Conservation (phyloP, 2,888 invertebrate genomes). For the Andrena camellia region DNA sequence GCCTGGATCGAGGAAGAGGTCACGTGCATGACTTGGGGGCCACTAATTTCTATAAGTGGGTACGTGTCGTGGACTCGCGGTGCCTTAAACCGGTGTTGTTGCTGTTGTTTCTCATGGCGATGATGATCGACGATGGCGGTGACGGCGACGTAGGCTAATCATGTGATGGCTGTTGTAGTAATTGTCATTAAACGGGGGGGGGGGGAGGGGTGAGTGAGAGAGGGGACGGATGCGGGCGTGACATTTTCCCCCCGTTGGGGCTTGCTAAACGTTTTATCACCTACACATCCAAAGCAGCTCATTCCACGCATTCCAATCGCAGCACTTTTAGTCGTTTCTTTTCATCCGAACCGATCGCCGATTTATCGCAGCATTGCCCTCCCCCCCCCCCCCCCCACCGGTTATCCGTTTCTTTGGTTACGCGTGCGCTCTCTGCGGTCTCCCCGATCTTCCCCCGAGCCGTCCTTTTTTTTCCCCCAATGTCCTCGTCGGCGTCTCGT, state of each 20-base stretch:
- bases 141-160: conserved; percentile 49
- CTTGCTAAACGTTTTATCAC: conserved; percentile 86
- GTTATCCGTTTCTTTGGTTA: conserved; percentile 2
- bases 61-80: conserved; percentile 66
- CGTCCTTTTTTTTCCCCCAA: conserved; percentile 1
- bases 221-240: conserved; percentile 75
- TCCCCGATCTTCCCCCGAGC: conserved; percentile 28
- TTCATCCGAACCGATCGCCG: conserved; percentile 8
- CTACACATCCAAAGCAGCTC: conserved; percentile 86
- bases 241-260: conserved; percentile 76
- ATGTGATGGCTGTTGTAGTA: conserved; percentile 56
- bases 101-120: conserved; percentile 37
- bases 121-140: conserved; percentile 49
- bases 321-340: conserved; percentile 51
- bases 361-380: not conserved
- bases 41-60: conserved; percentile 53
- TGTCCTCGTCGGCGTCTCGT: conserved; percentile 61
- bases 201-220: conserved; percentile 70
- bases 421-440: not conserved
- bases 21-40: conserved; percentile 62
- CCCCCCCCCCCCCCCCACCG: no score
- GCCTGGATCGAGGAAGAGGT: conserved; percentile 71
- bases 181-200: conserved; percentile 67
- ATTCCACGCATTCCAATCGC: conserved; percentile 84
- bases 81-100: conserved; percentile 59